These are phyloP conservation scores for Gymnobelideus leadbeateri DNA, from an alignment of 2,113 vertebrate species.

Conservation along the genomic window DNA sequence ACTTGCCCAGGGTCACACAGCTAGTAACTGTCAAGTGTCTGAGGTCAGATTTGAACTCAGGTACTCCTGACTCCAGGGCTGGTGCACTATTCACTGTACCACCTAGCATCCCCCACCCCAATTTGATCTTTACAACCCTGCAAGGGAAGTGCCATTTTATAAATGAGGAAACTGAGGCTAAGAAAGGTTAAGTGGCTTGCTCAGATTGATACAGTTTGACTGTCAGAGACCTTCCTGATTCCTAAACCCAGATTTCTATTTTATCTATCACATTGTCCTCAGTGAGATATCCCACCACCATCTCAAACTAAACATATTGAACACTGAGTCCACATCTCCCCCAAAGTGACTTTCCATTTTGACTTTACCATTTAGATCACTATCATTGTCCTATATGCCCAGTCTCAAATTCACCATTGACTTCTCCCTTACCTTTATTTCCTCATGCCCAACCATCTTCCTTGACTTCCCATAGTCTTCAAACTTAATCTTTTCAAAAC, in stretches of 20 bases:
- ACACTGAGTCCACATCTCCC: neutral
- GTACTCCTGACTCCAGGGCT: too few species aligned
- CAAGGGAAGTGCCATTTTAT: neutral
- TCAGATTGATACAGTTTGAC: neutral
- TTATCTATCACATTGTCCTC: neutral
- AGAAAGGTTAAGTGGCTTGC: neutral
- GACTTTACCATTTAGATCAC: neutral
- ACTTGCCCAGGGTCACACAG: too few species aligned
- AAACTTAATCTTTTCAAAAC: too few species aligned
- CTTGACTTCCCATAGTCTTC: neutral
- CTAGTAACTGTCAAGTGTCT: too few species aligned
- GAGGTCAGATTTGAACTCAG: too few species aligned
- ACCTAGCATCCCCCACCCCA: too few species aligned
- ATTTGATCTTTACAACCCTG: neutral
- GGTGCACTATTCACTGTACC: too few species aligned
- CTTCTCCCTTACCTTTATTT: neutral
- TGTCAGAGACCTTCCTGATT: neutral
- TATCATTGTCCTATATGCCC: neutral
- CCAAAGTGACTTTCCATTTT: neutral
- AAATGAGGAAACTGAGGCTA: neutral
- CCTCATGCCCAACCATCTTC: neutral
- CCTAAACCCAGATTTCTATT: neutral
- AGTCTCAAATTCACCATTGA: neutral
- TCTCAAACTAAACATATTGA: too few species aligned
- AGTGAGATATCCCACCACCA: neutral